These are phyloP conservation scores for Xanthorhoe designata DNA, from an alignment of 2,888 invertebrate genomes.

Conservation along the genomic window DNA sequence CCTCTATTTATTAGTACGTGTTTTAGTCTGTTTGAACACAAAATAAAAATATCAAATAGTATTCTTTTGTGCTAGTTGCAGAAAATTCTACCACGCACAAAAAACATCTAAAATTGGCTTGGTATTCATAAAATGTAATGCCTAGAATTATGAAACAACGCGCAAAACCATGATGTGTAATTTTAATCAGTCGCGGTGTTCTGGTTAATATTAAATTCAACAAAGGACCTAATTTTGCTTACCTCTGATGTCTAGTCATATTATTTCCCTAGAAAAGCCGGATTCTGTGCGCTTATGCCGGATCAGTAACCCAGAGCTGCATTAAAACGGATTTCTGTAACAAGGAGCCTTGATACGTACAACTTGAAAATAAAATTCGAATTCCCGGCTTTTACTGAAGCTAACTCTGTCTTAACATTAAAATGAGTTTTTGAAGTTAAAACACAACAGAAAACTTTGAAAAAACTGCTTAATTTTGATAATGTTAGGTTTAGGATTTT, in stretches of 20 bases:
- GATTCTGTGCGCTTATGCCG: conserved; percentile 61
- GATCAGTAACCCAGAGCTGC: conserved; percentile 60
- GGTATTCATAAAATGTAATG: not conserved
- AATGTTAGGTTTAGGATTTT: too few relatives aligned
- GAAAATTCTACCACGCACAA: not conserved
- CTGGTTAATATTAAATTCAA: conserved; percentile 27
- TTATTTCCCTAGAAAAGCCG: conserved; percentile 53
- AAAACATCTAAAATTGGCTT: not conserved
- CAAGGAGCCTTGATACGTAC: conserved; percentile 53
- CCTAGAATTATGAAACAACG: conserved; percentile 1
- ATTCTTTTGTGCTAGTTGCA: not conserved
- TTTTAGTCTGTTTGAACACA: too few relatives aligned
- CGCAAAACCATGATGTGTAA: conserved; percentile 8
- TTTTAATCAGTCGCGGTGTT: conserved; percentile 25
- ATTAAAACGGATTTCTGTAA: conserved; percentile 60
- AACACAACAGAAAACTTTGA: too few relatives aligned
- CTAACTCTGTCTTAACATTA: not conserved
- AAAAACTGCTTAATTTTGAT: too few relatives aligned
- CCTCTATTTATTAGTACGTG: too few relatives aligned
- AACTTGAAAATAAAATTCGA: conserved; percentile 41
- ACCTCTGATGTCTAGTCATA: conserved; percentile 49
- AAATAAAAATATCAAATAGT: not conserved
- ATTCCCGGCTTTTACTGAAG: conserved; percentile 6
- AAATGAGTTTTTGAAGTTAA: not conserved
- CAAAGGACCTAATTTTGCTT: conserved; percentile 42